phyloP scores from a whole-genome alignment of 2,888 invertebrate species.

The Lathronympha strigana region DNA sequence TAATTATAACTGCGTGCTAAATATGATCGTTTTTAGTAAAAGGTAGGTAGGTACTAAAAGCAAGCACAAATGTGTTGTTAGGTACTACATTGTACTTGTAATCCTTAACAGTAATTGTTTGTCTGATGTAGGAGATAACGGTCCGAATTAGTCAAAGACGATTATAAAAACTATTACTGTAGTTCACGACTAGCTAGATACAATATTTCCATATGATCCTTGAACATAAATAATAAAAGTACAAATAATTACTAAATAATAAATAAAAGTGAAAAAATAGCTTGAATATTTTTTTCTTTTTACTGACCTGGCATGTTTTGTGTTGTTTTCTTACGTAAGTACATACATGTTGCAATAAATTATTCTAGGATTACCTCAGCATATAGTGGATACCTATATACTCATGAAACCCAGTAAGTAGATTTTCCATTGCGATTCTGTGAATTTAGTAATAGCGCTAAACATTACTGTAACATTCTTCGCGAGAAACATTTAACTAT shows the following conservation, averaged over 20 bases:
- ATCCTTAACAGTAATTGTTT: not conserved
- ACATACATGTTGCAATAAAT: no score
- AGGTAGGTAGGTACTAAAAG: not conserved
- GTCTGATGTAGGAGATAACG: not conserved
- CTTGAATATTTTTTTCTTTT: no score
- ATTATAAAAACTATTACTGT: constrained; percentile 12
- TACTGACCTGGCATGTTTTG: no score
- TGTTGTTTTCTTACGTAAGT: not conserved
- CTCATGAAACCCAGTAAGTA: not conserved
- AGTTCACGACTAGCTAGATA: constrained; percentile 17
- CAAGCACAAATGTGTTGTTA: no score
- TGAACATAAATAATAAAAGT: constrained; percentile 1
- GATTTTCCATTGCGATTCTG: not conserved
- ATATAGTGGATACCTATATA: no score
- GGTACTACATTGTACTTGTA: not conserved
- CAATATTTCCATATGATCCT: not conserved
- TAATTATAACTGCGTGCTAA: no score
- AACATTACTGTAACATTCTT: constrained; percentile 3
- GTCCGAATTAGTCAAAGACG: constrained; percentile 7
- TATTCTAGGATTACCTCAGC: no score
- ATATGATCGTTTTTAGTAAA: no score
- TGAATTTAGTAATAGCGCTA: not conserved
- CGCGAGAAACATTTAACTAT: constrained; percentile 65
- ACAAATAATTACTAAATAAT: no score
- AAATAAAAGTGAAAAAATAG: no score